Base-by-base conservation (phyloP, 2,113 vertebrate genomes). In the Fulmarus glacialis region DNA sequence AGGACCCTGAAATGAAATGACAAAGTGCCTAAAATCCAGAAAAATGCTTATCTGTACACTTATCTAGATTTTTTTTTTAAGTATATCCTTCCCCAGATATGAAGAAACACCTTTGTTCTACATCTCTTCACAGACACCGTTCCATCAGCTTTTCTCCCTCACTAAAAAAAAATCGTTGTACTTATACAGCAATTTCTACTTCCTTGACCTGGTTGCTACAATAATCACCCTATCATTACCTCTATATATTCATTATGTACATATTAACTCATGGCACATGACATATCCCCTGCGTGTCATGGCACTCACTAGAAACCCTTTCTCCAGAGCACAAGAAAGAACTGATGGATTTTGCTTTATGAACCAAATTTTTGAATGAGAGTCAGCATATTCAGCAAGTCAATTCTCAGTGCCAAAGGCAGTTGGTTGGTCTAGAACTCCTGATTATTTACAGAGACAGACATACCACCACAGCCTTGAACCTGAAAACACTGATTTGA, bases 231-330 rank as follows among this genome's bases (percentile, higher is more conserved):
- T 59, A 34, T 18, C 29, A 64, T 45, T 62, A 71, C 42, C 21
- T 78, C 4, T 1, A 48, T 63, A 16, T 26, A 68, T 19, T 81
- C 72, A 34, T 34, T 60, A 18, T 0, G 0, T 7, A 12, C 15
- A 8, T 2, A 34, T 23, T 14, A 70, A 47, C 29, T 38, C 42
- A 23, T 11, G 17, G n/a, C 53, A 55, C 21, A 23, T 19, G 17
- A 45, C 24, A 40, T 18, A 52, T 29, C 8, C 15, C 43, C 21
- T 75, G 12, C 0, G 0, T 32, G 74, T 34, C n/a, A n/a, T 2
- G 22, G 48, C 45, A 47, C 15, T 43, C 63, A 24, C 40, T 22
- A 52, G 20, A 42, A 92, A 48, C 10, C 4, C 30, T 21, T 68
- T 43, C 52, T 91, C 40, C 43, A 63, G 12, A 64, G 19, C 40